Evolutionary conservation across 2,113 vertebrate genomes (phyloP), one percentile per base, ranked within the genome.

Genomic region (Heterotilapia buettikoferi): DNA sequence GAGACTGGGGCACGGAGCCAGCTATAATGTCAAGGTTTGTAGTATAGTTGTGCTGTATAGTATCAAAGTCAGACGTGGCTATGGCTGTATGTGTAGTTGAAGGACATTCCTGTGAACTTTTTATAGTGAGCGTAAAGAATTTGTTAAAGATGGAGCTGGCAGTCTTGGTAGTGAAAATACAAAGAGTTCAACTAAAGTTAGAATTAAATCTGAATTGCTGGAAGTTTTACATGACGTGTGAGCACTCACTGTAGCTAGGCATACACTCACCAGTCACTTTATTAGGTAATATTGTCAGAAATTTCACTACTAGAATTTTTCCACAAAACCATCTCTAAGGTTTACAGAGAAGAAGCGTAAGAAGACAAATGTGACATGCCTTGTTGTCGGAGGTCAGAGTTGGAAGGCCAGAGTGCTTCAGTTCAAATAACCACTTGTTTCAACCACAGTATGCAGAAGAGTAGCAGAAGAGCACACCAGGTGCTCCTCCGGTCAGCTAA

Each of bases 1-100:
- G 73, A 85, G 56, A 91, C 80, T 2, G 57, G 85, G 87, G 82
- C 85, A 56, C 14, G 1, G 68, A 54, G 90, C 89, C 88, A 87
- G 85, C 84, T 88, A 16, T 94, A 93, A 94, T 93, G 90, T 88
- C 88, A 89, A 90, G 86, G 92, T 93, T 93, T 86, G 91, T 71
- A 52, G 57, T 56, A 82, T 84, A 88, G 86, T 87, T 59, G 88
- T 85, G 29, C 79, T 89, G 24, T 92, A 53, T 87, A 83, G 79
- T 78, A 88, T 91, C 84, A 90, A 91, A 94, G 92, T 93, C 81
- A 83, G 85, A 82, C 52, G 29, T 57, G 80, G 83, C 52, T 83
- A n/a, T 82, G 76, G 86, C 83, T 88, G 43, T 54, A 83, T 90
- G 78, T 84, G 71, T 76, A 84, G 43, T 92, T 87, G 61, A 71